Evolutionary conservation across 2,888 invertebrate species (phyloP).

Genomic region (Drosophila anomelani): DNA sequence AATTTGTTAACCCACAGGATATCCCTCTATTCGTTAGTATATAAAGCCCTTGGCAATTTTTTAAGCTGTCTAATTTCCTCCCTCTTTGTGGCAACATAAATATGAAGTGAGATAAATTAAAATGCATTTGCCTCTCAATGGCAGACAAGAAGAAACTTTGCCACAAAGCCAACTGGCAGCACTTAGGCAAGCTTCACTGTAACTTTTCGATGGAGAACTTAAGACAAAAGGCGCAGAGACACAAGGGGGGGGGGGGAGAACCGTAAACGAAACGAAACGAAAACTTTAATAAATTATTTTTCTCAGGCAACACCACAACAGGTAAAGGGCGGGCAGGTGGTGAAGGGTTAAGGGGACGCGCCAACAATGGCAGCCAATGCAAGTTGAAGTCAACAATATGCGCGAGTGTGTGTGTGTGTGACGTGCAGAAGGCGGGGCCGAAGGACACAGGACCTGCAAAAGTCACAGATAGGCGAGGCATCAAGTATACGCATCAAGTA

Average conservation of each 20-base stretch:
- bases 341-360: neutral
- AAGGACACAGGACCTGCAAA: neutral
- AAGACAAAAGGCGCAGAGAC: constrained; percentile 17
- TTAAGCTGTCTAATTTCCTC: constrained; percentile 10
- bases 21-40: too few relatives aligned
- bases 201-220: constrained; percentile 25
- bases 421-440: neutral
- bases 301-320: constrained; percentile 31
- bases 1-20: too few relatives aligned
- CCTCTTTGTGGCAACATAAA: constrained; percentile 12
- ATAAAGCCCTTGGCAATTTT: neutral
- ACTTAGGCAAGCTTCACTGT: constrained; percentile 19
- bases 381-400: constrained; percentile 25
- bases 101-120: constrained; percentile 31
- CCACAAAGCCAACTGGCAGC: constrained; percentile 4
- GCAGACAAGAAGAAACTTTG: constrained; percentile 1
- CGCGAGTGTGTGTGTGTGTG: neutral
- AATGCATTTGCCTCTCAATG: constrained; percentile 31
- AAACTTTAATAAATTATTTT: constrained; percentile 53
- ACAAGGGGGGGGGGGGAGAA: neutral
- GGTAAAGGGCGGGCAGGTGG: constrained; percentile 11
- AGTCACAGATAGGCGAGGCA: constrained; percentile 34
- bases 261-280: constrained; percentile 13
- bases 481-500: constrained; percentile 51
- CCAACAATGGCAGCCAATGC: constrained; percentile 30